A percentile compares a stretch with the other conserved stretches of the same genome.
Conservation (phyloP, 2,113 vertebrate species). For the Burhinus bistriatus region DNA sequence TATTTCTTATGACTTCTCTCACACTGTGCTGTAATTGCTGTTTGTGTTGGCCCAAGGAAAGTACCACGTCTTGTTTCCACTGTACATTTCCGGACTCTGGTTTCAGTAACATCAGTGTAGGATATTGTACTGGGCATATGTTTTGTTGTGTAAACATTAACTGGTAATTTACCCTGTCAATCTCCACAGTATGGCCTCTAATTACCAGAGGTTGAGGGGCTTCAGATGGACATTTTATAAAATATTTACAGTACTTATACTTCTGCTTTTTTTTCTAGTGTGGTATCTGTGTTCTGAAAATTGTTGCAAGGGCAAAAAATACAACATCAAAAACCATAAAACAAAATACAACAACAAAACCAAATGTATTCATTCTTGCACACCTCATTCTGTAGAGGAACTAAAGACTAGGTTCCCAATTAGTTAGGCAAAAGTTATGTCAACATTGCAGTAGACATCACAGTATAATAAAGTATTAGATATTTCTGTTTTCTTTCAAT, state of each 20-base stretch:
- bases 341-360: neutral
- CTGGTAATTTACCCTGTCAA: constrained; percentile 79
- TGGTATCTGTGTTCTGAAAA: constrained; percentile 35
- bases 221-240: constrained; percentile 68
- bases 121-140: constrained; percentile 83
- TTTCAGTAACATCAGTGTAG: constrained; percentile 82
- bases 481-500: neutral
- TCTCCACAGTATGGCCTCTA: constrained; percentile 72
- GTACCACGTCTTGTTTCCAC: constrained; percentile 81
- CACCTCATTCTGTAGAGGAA: neutral
- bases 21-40: constrained; percentile 85
- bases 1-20: constrained; percentile 85
- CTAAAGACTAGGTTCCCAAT: neutral
- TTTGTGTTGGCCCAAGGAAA: constrained; percentile 86
- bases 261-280: constrained; percentile 12
- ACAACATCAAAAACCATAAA: neutral
- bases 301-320: neutral
- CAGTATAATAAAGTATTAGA: neutral
- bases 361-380: neutral
- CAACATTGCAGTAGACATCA: neutral
- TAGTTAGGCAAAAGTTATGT: neutral
- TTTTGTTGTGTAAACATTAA: constrained; percentile 86
- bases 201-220: constrained; percentile 62
- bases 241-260: constrained; percentile 64
- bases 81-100: constrained; percentile 82